These are phyloP conservation scores for Carcharodon carcharias DNA, from an alignment of 2,797 vertebrate species.

Conservation along the genomic window DNA sequence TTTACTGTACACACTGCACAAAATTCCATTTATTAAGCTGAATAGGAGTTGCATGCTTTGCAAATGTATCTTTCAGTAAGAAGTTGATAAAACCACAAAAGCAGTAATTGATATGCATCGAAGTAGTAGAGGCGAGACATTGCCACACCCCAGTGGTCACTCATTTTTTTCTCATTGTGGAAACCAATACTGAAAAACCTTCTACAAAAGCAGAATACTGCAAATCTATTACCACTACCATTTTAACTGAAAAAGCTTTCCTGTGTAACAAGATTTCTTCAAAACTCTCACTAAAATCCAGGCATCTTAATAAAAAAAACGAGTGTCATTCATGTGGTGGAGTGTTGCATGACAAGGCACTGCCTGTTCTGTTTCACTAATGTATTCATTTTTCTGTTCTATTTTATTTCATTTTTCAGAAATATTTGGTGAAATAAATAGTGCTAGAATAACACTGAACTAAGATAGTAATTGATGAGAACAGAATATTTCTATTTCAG, in stretches of 20 bases:
- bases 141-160: neutral
- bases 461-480: neutral
- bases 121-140: neutral
- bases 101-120: neutral
- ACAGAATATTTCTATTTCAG: neutral
- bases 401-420: neutral
- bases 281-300: neutral
- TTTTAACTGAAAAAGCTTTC: neutral
- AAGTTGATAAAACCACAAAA: conserved; percentile 4
- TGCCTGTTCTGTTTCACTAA: neutral
- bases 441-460: neutral
- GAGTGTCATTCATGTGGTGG: neutral
- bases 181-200: neutral
- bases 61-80: neutral
- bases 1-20: neutral
- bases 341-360: neutral
- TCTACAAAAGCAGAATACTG: neutral
- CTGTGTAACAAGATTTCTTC: neutral
- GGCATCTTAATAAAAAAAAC: neutral
- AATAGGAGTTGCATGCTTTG: neutral
- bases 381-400: neutral
- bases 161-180: neutral
- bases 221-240: neutral
- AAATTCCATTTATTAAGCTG: conserved; percentile 2
- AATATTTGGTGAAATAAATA: neutral